These are phyloP conservation scores for Eustalomyia histrio DNA, from an alignment of 2,888 invertebrate genomes.

Conservation along the genomic window DNA sequence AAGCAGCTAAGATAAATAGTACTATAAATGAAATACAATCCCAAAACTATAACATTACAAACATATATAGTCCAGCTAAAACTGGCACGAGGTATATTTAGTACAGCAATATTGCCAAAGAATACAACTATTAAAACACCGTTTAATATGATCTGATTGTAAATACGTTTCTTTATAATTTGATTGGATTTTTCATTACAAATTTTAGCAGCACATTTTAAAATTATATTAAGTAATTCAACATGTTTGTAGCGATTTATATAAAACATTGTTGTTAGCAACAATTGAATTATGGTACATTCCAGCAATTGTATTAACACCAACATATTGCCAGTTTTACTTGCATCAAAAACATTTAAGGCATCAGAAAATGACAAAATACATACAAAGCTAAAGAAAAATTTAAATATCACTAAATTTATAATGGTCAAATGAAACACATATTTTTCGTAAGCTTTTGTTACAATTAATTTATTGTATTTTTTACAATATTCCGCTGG, in stretches of 20 bases:
- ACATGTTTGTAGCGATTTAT: constrained; percentile 23
- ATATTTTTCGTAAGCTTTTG: constrained; percentile 8
- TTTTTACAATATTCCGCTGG: constrained; percentile 38
- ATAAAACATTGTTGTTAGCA: constrained; percentile 20
- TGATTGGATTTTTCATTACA: neutral
- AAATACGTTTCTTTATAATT: constrained; percentile 1
- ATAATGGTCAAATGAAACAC: constrained; percentile 29
- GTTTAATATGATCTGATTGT: neutral
- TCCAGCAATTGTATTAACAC: constrained; percentile 13
- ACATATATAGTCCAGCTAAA: neutral
- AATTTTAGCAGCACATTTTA: constrained; percentile 1
- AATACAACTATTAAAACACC: constrained; percentile 12
- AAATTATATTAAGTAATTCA: constrained; percentile 8
- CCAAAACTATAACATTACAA: neutral
- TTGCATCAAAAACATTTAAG: neutral
- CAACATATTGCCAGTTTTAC: constrained; percentile 39
- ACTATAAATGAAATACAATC: constrained; percentile 19
- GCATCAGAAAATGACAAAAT: constrained; percentile 13
- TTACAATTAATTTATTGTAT: constrained; percentile 22
- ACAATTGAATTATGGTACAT: constrained; percentile 21
- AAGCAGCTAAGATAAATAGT: constrained; percentile 34
- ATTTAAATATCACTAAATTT: constrained; percentile 7
- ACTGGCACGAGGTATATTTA: too few species aligned
- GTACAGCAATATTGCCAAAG: neutral
- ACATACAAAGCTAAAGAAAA: constrained; percentile 9